Evolutionary conservation across 2,113 vertebrate species (phyloP).

Genomic region (Anser cygnoides): DNA sequence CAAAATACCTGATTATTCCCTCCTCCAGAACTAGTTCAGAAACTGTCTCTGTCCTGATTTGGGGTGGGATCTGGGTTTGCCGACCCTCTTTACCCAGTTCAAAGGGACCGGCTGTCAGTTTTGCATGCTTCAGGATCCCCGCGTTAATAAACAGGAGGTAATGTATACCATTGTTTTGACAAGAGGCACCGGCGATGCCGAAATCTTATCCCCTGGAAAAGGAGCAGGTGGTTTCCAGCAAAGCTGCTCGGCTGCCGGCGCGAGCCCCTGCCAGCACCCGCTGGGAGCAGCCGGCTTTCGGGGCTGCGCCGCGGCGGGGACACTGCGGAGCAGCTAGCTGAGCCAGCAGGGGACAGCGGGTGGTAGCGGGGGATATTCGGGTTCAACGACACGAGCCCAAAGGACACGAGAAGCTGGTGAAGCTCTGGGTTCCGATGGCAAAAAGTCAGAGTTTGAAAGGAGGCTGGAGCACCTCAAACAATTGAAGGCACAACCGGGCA

Average conservation of each 20-base stretch:
- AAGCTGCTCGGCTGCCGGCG: neutral
- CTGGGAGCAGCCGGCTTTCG: neutral
- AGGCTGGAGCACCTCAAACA: conserved; percentile 24
- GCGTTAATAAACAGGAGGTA: neutral
- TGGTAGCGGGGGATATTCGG: neutral
- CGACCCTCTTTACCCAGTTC: neutral
- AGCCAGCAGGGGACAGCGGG: neutral
- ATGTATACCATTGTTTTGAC: neutral
- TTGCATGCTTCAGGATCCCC: neutral
- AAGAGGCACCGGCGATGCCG: neutral
- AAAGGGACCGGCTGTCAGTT: neutral
- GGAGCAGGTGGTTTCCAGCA: conserved; percentile 35
- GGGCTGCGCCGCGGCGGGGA: accelerated
- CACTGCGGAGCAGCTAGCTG: neutral
- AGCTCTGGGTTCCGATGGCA: neutral
- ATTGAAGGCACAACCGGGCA: neutral
- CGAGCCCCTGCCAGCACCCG: neutral
- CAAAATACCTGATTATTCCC: neutral
- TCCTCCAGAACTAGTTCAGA: neutral
- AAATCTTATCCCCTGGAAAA: neutral
- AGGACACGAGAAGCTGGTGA: neutral
- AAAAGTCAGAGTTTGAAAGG: neutral
- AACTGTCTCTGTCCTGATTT: neutral
- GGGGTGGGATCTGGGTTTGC: neutral
- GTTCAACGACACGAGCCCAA: neutral